A percentile compares a stretch with the other conserved stretches of the same genome.
These are phyloP conservation scores for Egretta garzetta DNA, from an alignment of 2,113 vertebrate species.

Conservation along the genomic window DNA sequence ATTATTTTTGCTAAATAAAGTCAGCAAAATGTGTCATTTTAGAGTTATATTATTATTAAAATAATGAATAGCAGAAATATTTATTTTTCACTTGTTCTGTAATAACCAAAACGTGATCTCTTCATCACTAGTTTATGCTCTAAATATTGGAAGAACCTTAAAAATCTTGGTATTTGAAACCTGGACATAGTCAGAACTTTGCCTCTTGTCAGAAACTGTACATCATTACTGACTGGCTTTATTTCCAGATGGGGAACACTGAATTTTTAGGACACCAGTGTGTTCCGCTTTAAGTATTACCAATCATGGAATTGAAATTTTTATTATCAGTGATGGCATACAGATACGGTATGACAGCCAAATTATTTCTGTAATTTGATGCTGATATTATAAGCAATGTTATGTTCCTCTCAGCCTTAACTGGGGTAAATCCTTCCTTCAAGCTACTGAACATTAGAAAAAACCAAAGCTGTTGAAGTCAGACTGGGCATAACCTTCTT, in stretches of 20 bases:
- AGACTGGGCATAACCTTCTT: not conserved
- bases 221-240: not conserved
- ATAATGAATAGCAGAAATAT: not conserved
- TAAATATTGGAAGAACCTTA: not conserved
- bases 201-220: not conserved
- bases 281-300: not conserved
- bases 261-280: not conserved
- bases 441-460: not conserved
- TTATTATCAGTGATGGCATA: not conserved
- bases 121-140: not conserved
- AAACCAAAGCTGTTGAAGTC: not conserved
- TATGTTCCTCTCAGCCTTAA: not conserved
- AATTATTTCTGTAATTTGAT: not conserved
- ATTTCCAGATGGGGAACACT: not conserved
- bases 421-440: not conserved
- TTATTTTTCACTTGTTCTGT: not conserved
- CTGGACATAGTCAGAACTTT: not conserved
- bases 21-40: not conserved
- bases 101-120: not conserved
- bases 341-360: not conserved
- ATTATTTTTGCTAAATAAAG: not conserved
- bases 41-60: not conserved
- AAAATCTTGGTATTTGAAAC: not conserved
- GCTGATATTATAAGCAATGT: not conserved
- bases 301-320: not conserved